phyloP scores from a whole-genome alignment of 2,113 vertebrate species.

The Saguinus imperator region DNA sequence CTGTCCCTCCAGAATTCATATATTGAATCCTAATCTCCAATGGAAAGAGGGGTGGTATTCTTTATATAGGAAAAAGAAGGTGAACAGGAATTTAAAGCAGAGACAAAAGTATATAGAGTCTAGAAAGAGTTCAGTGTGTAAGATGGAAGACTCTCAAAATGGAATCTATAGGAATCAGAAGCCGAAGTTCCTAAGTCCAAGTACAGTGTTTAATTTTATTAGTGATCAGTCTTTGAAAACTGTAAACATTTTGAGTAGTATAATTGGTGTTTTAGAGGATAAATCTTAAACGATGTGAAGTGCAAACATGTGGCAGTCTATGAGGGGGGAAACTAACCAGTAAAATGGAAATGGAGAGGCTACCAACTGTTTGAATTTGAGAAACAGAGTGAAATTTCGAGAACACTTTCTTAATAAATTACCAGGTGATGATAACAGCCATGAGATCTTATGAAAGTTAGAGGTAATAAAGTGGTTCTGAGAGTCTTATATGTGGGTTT shows the following conservation, averaged over 20 bases:
- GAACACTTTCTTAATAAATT: not conserved
- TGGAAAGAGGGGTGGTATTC: not conserved
- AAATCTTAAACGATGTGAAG: not conserved
- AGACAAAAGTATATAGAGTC: not conserved
- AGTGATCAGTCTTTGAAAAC: not conserved
- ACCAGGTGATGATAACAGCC: not conserved
- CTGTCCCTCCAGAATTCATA: too few relatives aligned
- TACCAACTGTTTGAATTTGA: not conserved
- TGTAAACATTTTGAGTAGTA: not conserved
- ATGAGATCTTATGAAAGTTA: not conserved
- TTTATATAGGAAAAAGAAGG: not conserved
- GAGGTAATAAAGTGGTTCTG: not conserved
- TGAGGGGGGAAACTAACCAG: not conserved
- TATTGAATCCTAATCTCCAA: too few relatives aligned
- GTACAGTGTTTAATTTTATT: not conserved
- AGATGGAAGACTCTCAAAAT: not conserved
- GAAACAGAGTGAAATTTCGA: not conserved
- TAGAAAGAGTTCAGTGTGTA: not conserved
- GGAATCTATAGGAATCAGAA: not conserved
- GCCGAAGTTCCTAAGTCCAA: not conserved
- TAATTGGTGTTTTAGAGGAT: not conserved
- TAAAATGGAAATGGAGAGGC: not conserved
- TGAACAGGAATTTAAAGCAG: not conserved
- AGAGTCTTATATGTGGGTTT: not conserved
- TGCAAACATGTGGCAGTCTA: not conserved